phyloP scores from a whole-genome alignment of 2,113 vertebrate genomes.

The Illadopsis cleaveri region DNA sequence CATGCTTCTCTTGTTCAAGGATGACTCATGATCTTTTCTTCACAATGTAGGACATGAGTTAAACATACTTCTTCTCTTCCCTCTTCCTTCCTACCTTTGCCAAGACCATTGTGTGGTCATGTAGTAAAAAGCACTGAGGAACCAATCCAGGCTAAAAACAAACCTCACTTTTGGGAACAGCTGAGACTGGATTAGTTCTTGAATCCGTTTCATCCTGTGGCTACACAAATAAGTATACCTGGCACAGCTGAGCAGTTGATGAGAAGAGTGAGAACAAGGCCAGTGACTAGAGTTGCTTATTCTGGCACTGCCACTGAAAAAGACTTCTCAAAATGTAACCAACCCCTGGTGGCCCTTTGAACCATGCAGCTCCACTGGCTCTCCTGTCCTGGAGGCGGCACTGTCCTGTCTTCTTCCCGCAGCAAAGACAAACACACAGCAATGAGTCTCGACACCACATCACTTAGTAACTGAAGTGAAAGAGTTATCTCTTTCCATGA shows the following conservation, averaged over 20 bases:
- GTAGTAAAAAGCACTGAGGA: neutral
- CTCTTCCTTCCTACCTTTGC: neutral
- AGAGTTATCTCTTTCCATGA: neutral
- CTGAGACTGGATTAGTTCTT: neutral
- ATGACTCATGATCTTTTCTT: rapidly evolving
- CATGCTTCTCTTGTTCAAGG: neutral
- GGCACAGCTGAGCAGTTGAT: neutral
- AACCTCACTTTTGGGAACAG: neutral
- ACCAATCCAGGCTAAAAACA: neutral
- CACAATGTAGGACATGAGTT: neutral
- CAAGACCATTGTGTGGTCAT: neutral
- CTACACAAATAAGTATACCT: neutral
- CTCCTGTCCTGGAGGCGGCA: neutral
- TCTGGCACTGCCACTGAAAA: neutral
- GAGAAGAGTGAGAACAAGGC: neutral
- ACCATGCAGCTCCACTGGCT: neutral
- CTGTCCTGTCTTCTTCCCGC: neutral
- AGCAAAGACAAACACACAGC: neutral
- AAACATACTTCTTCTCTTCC: neutral
- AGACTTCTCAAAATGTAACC: neutral
- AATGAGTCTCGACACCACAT: neutral
- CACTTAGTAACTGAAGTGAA: neutral
- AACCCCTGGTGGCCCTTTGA: neutral
- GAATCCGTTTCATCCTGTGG: neutral
- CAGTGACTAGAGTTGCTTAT: neutral